A percentile compares a stretch with the other conserved stretches of the same genome.
phyloP scores from a whole-genome alignment of 2,113 vertebrate species.

The Caracal caracal region DNA sequence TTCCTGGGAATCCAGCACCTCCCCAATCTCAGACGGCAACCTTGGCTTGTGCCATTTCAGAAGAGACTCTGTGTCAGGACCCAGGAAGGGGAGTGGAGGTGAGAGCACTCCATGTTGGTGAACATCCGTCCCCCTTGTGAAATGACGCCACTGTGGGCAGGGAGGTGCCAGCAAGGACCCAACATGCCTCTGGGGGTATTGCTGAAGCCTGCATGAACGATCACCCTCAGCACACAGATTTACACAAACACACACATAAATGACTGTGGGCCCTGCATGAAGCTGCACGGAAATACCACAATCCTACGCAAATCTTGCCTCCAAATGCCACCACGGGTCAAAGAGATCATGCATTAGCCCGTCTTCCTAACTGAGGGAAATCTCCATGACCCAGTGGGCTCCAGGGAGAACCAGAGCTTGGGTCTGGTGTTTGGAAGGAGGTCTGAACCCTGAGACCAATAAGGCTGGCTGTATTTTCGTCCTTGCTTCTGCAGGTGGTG shows the following conservation, averaged over 20 bases:
- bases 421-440: neutral
- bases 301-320: too few relatives aligned
- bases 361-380: neutral
- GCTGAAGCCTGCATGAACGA: neutral
- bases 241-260: neutral
- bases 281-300: neutral
- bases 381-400: neutral
- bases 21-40: neutral
- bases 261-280: rapidly evolving
- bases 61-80: neutral
- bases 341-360: neutral
- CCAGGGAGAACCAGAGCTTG: neutral
- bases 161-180: neutral
- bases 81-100: neutral
- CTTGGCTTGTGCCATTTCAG: neutral
- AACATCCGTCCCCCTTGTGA: too few relatives aligned
- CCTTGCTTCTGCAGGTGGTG: neutral
- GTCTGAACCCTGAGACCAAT: too few relatives aligned
- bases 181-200: too few relatives aligned
- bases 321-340: neutral
- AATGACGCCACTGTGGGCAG: neutral
- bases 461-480: neutral
- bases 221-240: neutral
- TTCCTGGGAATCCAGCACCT: neutral
- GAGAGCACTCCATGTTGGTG: too few relatives aligned